Evolutionary conservation across 2,113 vertebrate genomes (phyloP), one percentile per base, ranked within the genome.

Genomic region (Orycteropus afer): DNA sequence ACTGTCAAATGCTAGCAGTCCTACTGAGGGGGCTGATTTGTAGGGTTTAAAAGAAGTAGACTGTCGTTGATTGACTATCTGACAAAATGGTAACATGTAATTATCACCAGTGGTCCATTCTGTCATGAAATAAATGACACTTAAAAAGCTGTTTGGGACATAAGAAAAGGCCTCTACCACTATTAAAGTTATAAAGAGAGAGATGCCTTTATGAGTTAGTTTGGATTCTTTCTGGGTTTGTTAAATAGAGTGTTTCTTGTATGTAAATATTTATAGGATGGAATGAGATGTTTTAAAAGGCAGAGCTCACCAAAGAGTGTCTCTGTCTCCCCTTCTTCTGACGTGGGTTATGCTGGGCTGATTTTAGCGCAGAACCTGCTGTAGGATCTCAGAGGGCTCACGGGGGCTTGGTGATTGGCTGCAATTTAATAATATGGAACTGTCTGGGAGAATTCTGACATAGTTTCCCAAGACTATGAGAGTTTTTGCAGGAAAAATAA

Each of bases 391-490:
- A 89, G 93, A 59, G 95, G 94, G 95, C 71, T 97, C 10, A 0
- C 53, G 76, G 96, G 73, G 80, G 0, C 93, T 97, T 96, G 95
- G 97, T 94, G 97, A 79, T 94, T 71, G 83, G 86, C 5, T 80
- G 90, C 96, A 79, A 86, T 97, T 84, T 93, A 96, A 94, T 95
- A 96, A 73, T 91, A 45, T 73, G 0, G 69, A 92, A 95, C 84
- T 92, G 71, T 85, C 85, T 63, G 95, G 94, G 95, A 97, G 93
- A 97, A 17, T 97, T 97, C 98, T 98, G 98, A 98, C 95, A 79
- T 96, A 37, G 85, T 98, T 98, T 98, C 98, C 96, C 96, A n/a
- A n/a, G n/a, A n/a, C n/a, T n/a, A n/a, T n/a, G n/a, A n/a, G n/a
- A n/a, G n/a, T n/a, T n/a, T n/a, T n/a, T n/a, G n/a, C n/a, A n/a